phyloP scores from a whole-genome alignment of 92 coral and sea anemone species.

The Palythoa caribaeorum region DNA sequence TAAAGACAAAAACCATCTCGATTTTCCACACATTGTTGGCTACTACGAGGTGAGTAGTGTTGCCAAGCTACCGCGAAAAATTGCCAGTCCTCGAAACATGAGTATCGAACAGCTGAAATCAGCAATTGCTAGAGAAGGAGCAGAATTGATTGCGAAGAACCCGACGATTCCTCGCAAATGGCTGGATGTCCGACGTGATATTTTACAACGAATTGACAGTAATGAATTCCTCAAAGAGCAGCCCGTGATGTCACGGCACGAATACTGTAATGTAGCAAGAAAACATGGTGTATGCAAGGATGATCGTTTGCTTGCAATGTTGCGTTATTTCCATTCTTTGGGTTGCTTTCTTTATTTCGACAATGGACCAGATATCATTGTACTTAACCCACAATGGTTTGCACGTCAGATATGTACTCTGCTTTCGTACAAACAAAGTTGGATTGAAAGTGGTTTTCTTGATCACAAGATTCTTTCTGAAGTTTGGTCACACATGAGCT shows the following conservation, averaged over 20 bases:
- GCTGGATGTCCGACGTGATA: neutral
- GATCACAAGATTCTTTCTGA: constrained; percentile 2
- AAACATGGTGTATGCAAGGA: neutral
- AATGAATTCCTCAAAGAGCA: neutral
- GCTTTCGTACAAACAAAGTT: constrained; percentile 1
- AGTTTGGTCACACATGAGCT: constrained; percentile 7
- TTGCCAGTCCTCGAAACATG: constrained; percentile 3
- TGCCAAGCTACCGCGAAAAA: neutral
- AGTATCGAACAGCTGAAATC: constrained; percentile 19
- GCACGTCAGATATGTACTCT: constrained; percentile 26
- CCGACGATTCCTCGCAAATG: constrained; percentile 28
- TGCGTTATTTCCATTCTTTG: constrained; percentile 15
- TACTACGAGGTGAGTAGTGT: constrained; percentile 16
- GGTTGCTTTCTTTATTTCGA: constrained; percentile 9
- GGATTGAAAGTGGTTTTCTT: constrained; percentile 21
- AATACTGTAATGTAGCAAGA: constrained; percentile 6
- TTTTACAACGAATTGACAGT: neutral
- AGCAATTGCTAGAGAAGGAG: neutral
- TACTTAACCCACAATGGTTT: constrained; percentile 14
- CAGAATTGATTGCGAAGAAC: constrained; percentile 8
- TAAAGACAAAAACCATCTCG: neutral
- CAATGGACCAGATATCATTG: constrained; percentile 8
- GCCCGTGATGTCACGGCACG: neutral
- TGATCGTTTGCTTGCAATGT: constrained; percentile 8
- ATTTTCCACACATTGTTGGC: constrained; percentile 23